A percentile compares a stretch with the other conserved stretches of the same genome.
phyloP scores from a whole-genome alignment of 2,888 invertebrate genomes.

The Patella caerulea region DNA sequence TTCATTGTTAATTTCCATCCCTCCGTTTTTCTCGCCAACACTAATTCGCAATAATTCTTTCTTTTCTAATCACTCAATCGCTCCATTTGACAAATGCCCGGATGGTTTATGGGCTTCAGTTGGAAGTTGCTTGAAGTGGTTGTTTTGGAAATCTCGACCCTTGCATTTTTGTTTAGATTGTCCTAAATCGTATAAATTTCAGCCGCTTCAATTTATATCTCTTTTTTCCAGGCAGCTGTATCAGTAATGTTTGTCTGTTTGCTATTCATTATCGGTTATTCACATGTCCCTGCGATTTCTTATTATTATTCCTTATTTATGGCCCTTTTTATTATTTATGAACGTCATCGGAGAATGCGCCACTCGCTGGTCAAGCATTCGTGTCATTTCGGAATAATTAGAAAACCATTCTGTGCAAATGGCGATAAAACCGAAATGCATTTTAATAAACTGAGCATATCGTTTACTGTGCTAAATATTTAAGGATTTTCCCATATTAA shows the following conservation, averaged over 20 bases:
- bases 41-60: conserved; percentile 13
- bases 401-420: conserved; percentile 9
- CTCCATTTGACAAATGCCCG: conserved; percentile 7
- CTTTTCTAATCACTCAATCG: conserved; percentile 8
- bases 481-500: conserved; percentile 9
- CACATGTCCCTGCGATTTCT: conserved; percentile 9
- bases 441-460: conserved; percentile 10
- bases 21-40: neutral
- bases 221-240: conserved; percentile 9
- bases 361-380: conserved; percentile 4
- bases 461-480: conserved; percentile 4
- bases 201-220: conserved; percentile 1
- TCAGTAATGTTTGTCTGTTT: conserved; percentile 11
- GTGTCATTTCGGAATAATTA: conserved; percentile 6
- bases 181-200: conserved; percentile 8
- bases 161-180: conserved; percentile 7
- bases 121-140: conserved; percentile 5
- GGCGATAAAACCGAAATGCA: conserved; percentile 5
- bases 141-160: conserved; percentile 3
- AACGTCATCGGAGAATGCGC: neutral
- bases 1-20: neutral
- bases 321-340: conserved; percentile 2
- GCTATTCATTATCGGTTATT: conserved; percentile 8
- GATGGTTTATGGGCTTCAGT: conserved; percentile 6
- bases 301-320: conserved; percentile 13